phyloP scores from a whole-genome alignment of 2,113 vertebrate species.

The Daphoenositta chrysoptera region DNA sequence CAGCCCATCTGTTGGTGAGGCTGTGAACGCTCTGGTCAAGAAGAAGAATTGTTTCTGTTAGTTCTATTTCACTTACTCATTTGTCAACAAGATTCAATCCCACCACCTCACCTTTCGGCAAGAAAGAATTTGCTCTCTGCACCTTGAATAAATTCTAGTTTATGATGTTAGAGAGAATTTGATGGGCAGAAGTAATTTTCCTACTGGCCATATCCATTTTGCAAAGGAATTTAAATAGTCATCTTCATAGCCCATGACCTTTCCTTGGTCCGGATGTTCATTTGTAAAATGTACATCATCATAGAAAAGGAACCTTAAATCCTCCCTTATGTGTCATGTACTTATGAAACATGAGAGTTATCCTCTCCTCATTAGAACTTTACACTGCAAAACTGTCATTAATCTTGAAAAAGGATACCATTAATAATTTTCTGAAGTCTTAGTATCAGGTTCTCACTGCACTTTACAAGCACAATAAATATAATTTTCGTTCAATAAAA shows the following conservation, averaged over 20 bases:
- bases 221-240: not conserved
- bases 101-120: not conserved
- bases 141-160: not conserved
- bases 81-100: not conserved
- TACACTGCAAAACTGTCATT: not conserved
- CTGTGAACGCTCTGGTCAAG: not conserved
- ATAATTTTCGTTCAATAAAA: not conserved
- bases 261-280: not conserved
- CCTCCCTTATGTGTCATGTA: not conserved
- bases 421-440: not conserved
- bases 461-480: not conserved
- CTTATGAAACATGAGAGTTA: not conserved
- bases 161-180: not conserved
- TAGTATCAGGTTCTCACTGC: not conserved
- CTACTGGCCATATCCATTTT: not conserved
- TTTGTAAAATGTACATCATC: not conserved
- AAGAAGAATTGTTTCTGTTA: not conserved
- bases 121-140: not conserved
- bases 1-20: not conserved
- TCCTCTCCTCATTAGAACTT: not conserved
- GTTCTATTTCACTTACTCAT: not conserved
- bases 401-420: not conserved
- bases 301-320: not conserved
- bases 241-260: not conserved
- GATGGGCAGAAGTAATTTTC: not conserved